These are phyloP conservation scores for Diadema setosum DNA, from an alignment of 35 echinoderm and acorn worm species.

Conservation along the genomic window DNA sequence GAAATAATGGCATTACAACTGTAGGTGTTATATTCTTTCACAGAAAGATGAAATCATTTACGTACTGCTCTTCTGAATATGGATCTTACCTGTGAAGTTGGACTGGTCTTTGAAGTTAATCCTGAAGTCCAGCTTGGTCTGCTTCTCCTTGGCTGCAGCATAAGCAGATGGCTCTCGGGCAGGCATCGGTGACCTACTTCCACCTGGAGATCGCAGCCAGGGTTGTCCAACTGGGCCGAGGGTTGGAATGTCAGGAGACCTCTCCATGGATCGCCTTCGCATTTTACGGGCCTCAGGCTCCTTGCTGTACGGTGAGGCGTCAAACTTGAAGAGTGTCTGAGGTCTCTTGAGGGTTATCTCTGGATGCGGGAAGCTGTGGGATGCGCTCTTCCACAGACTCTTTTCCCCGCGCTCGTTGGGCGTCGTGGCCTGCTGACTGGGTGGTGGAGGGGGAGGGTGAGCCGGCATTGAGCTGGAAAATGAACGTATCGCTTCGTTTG, in stretches of 20 bases:
- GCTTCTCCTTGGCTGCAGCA: slow-evolving; percentile 17
- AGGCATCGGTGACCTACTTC: background rate
- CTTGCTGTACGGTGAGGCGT: background rate
- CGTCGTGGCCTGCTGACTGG: background rate
- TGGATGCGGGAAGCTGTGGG: background rate
- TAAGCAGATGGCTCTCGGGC: background rate
- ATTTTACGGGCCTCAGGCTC: background rate
- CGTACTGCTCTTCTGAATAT: no score
- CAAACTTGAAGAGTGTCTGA: slow-evolving; percentile 47
- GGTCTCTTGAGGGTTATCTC: slow-evolving; percentile 33
- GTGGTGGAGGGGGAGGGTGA: background rate
- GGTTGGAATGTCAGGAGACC: background rate
- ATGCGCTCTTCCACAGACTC: background rate
- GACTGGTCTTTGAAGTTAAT: slow-evolving; percentile 67
- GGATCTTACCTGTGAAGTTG: slow-evolving; percentile 48
- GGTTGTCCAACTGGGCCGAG: background rate
- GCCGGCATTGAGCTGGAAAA: background rate
- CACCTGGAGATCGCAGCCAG: background rate
- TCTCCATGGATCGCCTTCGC: background rate
- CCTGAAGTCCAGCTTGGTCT: slow-evolving; percentile 47
- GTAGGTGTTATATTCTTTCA: no score
- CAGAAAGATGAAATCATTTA: no score
- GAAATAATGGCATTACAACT: no score
- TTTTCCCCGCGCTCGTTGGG: slow-evolving; percentile 30
- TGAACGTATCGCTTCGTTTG: background rate